These are phyloP conservation scores for Miltochrista miniata DNA, from an alignment of 2,888 invertebrate species.

Conservation along the genomic window DNA sequence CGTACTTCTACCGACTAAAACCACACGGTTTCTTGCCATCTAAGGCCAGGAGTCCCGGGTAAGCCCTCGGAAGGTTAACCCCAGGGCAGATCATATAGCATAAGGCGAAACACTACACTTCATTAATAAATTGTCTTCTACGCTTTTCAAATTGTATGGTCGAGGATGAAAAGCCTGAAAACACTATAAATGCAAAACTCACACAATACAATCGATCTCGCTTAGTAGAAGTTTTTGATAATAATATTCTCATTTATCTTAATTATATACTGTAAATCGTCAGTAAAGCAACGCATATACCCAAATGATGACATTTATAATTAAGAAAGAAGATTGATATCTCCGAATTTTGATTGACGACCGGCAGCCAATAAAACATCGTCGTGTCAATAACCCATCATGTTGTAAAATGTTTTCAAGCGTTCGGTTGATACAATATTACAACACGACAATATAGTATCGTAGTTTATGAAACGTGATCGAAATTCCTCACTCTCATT, in stretches of 20 bases:
- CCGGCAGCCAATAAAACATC: constrained; percentile 37
- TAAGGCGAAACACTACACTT: too few species aligned
- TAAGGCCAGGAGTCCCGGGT: too few species aligned
- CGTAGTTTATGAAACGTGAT: constrained; percentile 63
- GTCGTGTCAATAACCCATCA: constrained; percentile 41
- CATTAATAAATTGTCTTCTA: too few species aligned
- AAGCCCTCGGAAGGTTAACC: too few species aligned
- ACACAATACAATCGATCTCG: too few species aligned
- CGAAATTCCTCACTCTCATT: constrained; percentile 72
- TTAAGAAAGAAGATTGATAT: constrained; percentile 39
- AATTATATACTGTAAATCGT: background rate
- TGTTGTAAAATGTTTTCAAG: constrained; percentile 52
- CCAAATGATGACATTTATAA: constrained; percentile 35
- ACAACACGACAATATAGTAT: constrained; percentile 46
- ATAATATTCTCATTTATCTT: background rate
- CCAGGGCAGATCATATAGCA: too few species aligned
- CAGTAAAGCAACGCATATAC: constrained; percentile 12
- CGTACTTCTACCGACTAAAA: too few species aligned
- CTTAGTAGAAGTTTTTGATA: background rate
- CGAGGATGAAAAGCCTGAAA: too few species aligned
- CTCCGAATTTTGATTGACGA: constrained; percentile 36
- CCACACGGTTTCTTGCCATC: too few species aligned
- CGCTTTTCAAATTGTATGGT: too few species aligned
- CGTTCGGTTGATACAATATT: constrained; percentile 49
- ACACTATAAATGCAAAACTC: too few species aligned